Evolutionary conservation across 2,113 vertebrate genomes (phyloP), one percentile per base, ranked within the genome.

Genomic region (Scortum barcoo): DNA sequence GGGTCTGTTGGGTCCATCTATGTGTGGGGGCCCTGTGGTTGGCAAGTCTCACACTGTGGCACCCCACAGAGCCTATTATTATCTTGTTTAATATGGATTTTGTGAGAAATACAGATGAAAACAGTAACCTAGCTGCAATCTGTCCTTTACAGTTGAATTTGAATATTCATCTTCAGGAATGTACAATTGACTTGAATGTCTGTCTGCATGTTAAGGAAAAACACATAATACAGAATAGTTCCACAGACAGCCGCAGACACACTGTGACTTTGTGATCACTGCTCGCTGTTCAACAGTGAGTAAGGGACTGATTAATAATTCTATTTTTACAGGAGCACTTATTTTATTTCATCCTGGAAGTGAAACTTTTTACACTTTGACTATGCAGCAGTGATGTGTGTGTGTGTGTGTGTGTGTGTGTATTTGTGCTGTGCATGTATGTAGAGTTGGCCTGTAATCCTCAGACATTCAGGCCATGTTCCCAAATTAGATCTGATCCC

Each of bases 401-500:
- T 54, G 28, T 60, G 63, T 74, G 36, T 60, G 44, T 60, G 46
- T 53, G 42, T 44, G 24, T 72, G 40, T 30, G 40, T 44, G 28
- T 42, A 26, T 61, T 44, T 50, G 69, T 60, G 65, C 3, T 58
- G n/a, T 30, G 36, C 20, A 46, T 33, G 54, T 77, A 67, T 81
- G 75, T 69, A 67, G 46, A 42, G 7, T 80, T 72, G 70, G 75
- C 44, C 36, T 38, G 42, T 93, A 93, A 93, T 94, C 94, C 86
- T 61, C 58, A 78, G 36, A 62, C 58, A 14, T 69, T 73, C 40
- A 94, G 80, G 89, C 85, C 84, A 88, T 62, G 62, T n/a, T 78
- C 89, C 78, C n/a, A 82, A 93, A 93, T 91, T 91, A 94, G 90
- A 84, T 81, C 66, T 90, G 74, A 95, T 94, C 92, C 89, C 89